Conservation (phyloP, 2,888 invertebrate genomes). For the Masnerella sp. region DNA sequence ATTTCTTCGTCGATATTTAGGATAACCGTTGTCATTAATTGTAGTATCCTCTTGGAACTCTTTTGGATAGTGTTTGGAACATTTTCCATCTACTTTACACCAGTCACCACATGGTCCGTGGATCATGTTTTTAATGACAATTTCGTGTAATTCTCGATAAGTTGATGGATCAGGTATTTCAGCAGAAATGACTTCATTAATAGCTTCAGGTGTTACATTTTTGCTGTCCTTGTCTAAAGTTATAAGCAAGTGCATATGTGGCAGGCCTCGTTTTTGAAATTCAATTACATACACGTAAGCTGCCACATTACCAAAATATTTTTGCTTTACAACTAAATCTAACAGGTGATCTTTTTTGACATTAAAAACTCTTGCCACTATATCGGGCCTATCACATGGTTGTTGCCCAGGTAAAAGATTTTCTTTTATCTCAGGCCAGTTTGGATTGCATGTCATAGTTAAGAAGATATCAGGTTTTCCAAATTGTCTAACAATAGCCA, state of each 20-base stretch:
- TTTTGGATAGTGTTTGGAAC: too few species aligned
- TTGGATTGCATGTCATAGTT: slow-evolving; percentile 38
- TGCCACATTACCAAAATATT: slow-evolving; percentile 42
- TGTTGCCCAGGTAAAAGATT: too few species aligned
- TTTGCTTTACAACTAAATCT: slow-evolving; percentile 35
- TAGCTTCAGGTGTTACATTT: neutral
- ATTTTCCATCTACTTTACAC: too few species aligned
- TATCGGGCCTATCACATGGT: slow-evolving; percentile 41
- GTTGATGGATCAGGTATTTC: slow-evolving; percentile 1
- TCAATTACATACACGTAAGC: slow-evolving; percentile 39
- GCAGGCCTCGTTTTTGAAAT: too few species aligned
- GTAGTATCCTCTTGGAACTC: slow-evolving; percentile 55
- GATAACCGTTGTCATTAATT: neutral
- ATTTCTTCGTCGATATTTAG: too few species aligned
- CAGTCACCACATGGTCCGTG: too few species aligned
- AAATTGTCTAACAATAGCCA: too few species aligned
- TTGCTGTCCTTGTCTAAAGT: neutral
- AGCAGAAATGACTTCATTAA: neutral
- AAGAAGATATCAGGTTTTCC: slow-evolving; percentile 18
- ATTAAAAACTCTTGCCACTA: slow-evolving; percentile 36
- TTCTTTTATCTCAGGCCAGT: slow-evolving; percentile 45
- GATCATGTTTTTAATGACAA: slow-evolving; percentile 68
- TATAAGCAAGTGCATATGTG: neutral
- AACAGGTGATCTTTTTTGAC: slow-evolving; percentile 39
- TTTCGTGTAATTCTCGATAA: slow-evolving; percentile 60